Percentiles rank a stretch among this genome's conserved stretches.
phyloP scores from a whole-genome alignment of 2,797 vertebrate species.

The Sebastes baramenuke region DNA sequence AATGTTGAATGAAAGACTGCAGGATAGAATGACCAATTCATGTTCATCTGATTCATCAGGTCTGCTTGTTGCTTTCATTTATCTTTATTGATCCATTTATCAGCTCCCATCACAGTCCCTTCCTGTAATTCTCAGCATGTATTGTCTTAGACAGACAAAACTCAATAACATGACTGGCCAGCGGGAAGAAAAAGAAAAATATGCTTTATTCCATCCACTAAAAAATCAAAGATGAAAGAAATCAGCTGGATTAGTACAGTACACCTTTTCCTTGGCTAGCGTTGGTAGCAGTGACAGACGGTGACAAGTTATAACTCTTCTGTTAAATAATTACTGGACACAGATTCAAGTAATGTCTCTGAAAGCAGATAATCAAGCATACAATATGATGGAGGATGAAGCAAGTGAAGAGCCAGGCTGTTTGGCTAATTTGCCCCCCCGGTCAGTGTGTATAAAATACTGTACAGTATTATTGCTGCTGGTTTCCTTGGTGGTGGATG shows the following conservation, averaged over 20 bases:
- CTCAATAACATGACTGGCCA: conserved; percentile 40
- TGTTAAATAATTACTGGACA: conserved; percentile 19
- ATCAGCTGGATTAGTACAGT: conserved; percentile 35
- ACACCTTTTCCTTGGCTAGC: conserved; percentile 35
- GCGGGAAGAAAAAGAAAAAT: conserved; percentile 14
- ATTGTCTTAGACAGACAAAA: conserved; percentile 32
- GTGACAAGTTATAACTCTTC: conserved; percentile 29
- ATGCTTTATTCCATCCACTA: conserved; percentile 26
- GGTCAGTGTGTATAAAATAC: conserved; percentile 55
- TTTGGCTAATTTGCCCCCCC: conserved; percentile 3
- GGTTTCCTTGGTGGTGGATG: conserved; percentile 57
- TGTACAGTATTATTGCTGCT: conserved; percentile 64
- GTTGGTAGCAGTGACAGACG: conserved; percentile 41
- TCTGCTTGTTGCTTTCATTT: conserved; percentile 42
- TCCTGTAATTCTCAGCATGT: conserved; percentile 17
- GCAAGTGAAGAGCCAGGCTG: conserved; percentile 28
- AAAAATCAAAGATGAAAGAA: conserved; percentile 29
- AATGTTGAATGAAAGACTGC: neutral
- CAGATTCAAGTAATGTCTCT: conserved; percentile 37
- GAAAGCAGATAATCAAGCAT: conserved; percentile 32
- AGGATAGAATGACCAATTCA: neutral
- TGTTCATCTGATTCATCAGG: conserved; percentile 5
- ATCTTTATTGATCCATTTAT: conserved; percentile 68
- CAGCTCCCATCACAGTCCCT: conserved; percentile 23
- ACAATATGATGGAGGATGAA: conserved; percentile 17